Base-by-base conservation (phyloP, 1,140 invertebrate species). In the Zaprionus nigranus region DNA sequence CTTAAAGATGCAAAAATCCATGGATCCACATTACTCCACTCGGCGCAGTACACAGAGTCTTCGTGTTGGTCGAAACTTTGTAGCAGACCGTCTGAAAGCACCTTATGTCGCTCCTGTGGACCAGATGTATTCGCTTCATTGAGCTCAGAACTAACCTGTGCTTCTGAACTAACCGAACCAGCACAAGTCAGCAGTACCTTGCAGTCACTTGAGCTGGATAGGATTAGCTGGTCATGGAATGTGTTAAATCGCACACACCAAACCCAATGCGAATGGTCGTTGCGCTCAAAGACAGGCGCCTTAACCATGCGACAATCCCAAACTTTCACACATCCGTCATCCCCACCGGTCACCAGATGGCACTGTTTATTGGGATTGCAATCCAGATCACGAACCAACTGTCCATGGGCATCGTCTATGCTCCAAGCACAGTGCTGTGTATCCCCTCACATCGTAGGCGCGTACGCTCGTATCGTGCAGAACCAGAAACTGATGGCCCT, bases 1-100 rank as follows among this genome's bases (percentile, higher is more conserved):
- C 98, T 99, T 1, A 99, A 94, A 0, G 98, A 99, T 30, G 98
- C 98, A 95, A 99, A 99, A 46, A 98, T 97, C 99, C 99, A 99
- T 17, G 98, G 98, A 94, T 99, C 98, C 43, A 97, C 97, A 43
- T 96, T 95, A 66, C 98, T 99, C 99, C 99, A 99, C 93, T 99
- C 98, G 1, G 97, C 97, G 88, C 97, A 97, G 94, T 99, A 99
- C 17, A 99, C 98, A 60, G 98, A 98, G 93, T 99, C 99, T 93
- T 99, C 99, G 93, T 99, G 98, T 82, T 99, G 97, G 92, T 99
- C 98, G 92, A 98, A 75, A 95, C 97, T 75, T 96, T 96, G 49
- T 99, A 94, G 0, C 97, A 95, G 36, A 96, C 97, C 85, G 67
- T 90, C 85, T 0, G 86, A 81, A 1, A 90, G 46, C 15, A 90